These are phyloP conservation scores for Sanderia malayensis DNA, from an alignment of 30 jellyfish, hydroid and myxozoan genomes.

Conservation along the genomic window DNA sequence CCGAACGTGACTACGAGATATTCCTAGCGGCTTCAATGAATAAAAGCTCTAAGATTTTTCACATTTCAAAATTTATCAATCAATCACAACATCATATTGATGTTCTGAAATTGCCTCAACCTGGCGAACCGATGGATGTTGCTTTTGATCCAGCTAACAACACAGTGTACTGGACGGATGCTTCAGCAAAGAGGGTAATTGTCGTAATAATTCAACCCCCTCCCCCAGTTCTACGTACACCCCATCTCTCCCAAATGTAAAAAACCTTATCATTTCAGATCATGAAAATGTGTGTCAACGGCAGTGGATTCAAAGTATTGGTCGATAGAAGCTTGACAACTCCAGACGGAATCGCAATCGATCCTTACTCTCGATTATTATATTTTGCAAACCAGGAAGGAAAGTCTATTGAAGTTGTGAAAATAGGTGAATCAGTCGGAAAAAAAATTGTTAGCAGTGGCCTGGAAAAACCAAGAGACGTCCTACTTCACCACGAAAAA, in stretches of 20 bases:
- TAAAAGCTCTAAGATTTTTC: conserved; percentile 27
- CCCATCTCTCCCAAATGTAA: no score
- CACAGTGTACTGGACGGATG: conserved; percentile 52
- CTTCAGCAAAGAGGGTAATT: conserved; percentile 31
- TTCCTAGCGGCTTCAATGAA: conserved; percentile 31
- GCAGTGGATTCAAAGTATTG: conserved; percentile 43
- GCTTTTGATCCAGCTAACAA: conserved; percentile 34
- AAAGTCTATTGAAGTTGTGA: conserved; percentile 47
- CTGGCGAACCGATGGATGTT: conserved; percentile 38
- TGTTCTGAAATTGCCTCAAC: conserved; percentile 9
- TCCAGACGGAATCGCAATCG: conserved; percentile 58
- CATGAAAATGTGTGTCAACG: conserved; percentile 34
- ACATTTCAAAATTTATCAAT: conserved; percentile 38
- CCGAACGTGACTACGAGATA: conserved; percentile 40
- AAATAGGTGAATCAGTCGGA: conserved; percentile 43
- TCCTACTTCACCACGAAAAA: conserved; percentile 59
- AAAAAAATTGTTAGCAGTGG: conserved; percentile 29
- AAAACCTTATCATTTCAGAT: conserved; percentile 8
- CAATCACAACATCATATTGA: conserved; percentile 41
- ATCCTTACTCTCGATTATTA: conserved; percentile 17
- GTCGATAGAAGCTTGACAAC: conserved; percentile 22
- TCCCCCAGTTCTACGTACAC: no score
- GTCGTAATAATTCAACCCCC: no score
- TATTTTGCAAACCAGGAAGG: conserved; percentile 42
- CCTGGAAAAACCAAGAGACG: conserved; percentile 64